Percentiles rank a stretch among this genome's conserved stretches.
phyloP scores from a whole-genome alignment of 2,888 invertebrate genomes.

The Euphydryas editha region DNA sequence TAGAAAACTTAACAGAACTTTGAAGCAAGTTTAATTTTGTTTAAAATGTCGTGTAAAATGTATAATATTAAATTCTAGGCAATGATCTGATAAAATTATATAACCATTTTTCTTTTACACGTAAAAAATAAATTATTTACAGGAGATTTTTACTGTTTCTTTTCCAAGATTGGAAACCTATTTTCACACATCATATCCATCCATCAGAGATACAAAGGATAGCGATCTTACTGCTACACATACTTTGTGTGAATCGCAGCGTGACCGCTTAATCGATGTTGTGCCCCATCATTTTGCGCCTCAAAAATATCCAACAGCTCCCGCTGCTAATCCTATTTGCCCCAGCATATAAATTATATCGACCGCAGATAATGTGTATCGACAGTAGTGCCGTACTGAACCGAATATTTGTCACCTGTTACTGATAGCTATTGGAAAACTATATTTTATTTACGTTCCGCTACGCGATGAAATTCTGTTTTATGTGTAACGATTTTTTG shows the following conservation, averaged over 20 bases:
- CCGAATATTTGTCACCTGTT: conserved; percentile 44
- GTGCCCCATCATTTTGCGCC: conserved; percentile 45
- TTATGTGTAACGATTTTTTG: conserved; percentile 10
- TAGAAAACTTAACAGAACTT: background rate
- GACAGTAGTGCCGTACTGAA: conserved; percentile 28
- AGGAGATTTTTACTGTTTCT: background rate
- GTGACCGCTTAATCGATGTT: conserved; percentile 43
- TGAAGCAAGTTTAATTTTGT: background rate
- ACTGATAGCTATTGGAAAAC: conserved; percentile 40
- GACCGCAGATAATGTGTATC: conserved; percentile 54
- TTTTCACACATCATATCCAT: conserved; percentile 13
- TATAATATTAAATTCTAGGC: background rate
- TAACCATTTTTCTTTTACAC: background rate
- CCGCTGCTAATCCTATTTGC: conserved; percentile 79
- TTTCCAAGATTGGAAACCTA: background rate
- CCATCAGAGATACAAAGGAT: conserved; percentile 13
- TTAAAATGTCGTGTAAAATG: no score
- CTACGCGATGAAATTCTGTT: conserved; percentile 28
- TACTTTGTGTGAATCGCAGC: conserved; percentile 39
- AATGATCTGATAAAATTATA: background rate
- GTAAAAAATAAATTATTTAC: background rate
- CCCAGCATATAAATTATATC: conserved; percentile 74
- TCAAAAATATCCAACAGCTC: conserved; percentile 60
- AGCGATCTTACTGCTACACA: conserved; percentile 15
- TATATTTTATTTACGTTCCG: conserved; percentile 42